Base-by-base conservation (phyloP, 2,888 invertebrate genomes). In the Tinea pellionella region DNA sequence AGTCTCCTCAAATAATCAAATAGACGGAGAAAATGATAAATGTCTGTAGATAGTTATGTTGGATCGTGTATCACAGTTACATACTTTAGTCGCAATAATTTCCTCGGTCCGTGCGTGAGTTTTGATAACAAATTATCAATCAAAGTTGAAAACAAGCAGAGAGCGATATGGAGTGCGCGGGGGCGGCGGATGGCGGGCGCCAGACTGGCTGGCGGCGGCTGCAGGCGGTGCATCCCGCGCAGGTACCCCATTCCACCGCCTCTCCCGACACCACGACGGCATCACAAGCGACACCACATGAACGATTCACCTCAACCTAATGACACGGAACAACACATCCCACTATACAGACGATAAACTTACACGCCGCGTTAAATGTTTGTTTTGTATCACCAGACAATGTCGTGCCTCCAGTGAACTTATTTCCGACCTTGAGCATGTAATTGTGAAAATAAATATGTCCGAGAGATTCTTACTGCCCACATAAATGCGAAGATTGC, bases 41-140 rank as follows among this genome's bases (percentile, higher is more conserved):
- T 37, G n/a, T 6, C 9, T 9, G 37, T 37, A 9, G 37, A 37
- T 37, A 37, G n/a, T 12, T 24, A 24, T 24, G 24, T 41, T 41
- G 9, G 41, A n/a, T 41, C 41, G 24, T n/a, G 41, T 47, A 16
- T 47, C 47, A 16, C 47, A 9, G 15, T 47, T 47, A 47, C 47
- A 47, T 47, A 47, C 16, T 47, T 47, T 9, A n/a, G 57, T n/a
- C 29, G 24, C 57, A 15, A 32, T 32, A 57, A 32, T 30, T 32
- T 57, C 13, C 32, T 18, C 2, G 32, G 16, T 15, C 32, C 32
- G 57, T 57, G 57, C 57, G 57, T 57, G 29, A 57, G 57, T 74
- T 82, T 73, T 75, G 78, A 81, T 83, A 86, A 84, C 80, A 84
- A 84, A 86, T 85, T 85, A 85, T 86, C 81, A 84, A 85, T 86